Conservation (phyloP, 2,113 vertebrate species). For the Phalacrocorax brasilianus region DNA sequence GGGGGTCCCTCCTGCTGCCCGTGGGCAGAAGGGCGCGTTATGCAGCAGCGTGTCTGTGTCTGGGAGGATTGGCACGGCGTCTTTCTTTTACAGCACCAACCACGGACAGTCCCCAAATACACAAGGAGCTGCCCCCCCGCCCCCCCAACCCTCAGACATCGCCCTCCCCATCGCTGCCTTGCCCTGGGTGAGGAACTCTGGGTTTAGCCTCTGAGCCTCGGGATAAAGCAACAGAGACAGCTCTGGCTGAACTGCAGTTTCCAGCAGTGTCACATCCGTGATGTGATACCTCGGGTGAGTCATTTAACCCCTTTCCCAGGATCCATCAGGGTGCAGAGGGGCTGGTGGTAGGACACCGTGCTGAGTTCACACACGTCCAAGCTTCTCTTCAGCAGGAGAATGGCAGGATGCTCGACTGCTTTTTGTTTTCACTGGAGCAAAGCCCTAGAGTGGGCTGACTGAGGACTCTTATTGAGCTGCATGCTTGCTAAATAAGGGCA, state of each 20-base stretch:
- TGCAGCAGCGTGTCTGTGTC: accelerated
- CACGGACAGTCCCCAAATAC: accelerated
- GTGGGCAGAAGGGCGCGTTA: background rate
- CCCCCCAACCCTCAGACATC: background rate
- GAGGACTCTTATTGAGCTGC: background rate
- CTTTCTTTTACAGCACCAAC: background rate
- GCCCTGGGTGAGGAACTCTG: background rate
- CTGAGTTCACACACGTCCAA: background rate
- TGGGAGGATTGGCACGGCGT: background rate
- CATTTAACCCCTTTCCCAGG: background rate
- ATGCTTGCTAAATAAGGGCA: background rate
- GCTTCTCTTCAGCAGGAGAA: background rate
- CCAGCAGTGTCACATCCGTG: background rate
- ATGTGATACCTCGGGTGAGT: accelerated
- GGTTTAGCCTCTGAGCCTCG: background rate
- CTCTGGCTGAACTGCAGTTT: background rate
- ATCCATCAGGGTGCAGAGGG: accelerated
- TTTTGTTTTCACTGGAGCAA: background rate
- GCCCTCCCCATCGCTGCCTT: background rate
- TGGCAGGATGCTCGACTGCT: background rate
- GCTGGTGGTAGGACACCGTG: background rate
- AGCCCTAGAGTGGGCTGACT: background rate
- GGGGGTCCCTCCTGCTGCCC: background rate
- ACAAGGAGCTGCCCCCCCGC: background rate
- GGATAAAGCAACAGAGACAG: background rate